Base-by-base conservation (phyloP, 2,888 invertebrate species). In the Folsomia candida region DNA sequence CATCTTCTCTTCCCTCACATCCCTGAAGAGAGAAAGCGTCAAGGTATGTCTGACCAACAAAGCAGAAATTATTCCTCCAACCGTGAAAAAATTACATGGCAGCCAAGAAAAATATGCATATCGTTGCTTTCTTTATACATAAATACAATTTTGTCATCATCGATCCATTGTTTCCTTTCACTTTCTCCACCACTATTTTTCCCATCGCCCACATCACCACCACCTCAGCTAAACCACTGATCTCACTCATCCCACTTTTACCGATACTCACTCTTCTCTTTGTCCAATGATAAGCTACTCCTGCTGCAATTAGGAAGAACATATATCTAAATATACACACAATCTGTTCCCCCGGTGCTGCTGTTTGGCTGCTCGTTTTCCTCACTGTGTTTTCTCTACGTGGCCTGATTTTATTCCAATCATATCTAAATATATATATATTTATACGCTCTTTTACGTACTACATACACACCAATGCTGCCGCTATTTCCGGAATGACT, bases 21-120 rank as follows among this genome's bases (percentile, higher is more conserved):
- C 96, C 70, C 87, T 97, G 79, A 97, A 97, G 83, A 95, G 96
- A 85, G 96, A 95, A 83, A 95, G 95, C 84, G 94, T 94, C n/a
- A 95, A 97, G 86, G 95, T 89, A 83, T 81, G 80, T 75, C 61
- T 65, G 20, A 47, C 57, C 58, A 70, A 67, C n/a, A n/a, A n/a
- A n/a, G n/a, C n/a, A n/a, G n/a, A n/a, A n/a, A n/a, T n/a, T n/a
- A n/a, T n/a, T n/a, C n/a, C n/a, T n/a, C n/a, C n/a, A n/a, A n/a
- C n/a, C n/a, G 61, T 26, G 51, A 51, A 28, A 11, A 14, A n/a
- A 20, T 57, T 9, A 57, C 47, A 47, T 47, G 47, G 14, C 47
- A 47, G 47, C 47, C 9, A 9, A 47, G 9, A 47, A 9, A 47
- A 47, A 47, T 47, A 47, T 47, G 47, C 14, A 37, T 14, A 9